Conservation (phyloP, 2,888 invertebrate genomes). For the Cartodere bifasciata region DNA sequence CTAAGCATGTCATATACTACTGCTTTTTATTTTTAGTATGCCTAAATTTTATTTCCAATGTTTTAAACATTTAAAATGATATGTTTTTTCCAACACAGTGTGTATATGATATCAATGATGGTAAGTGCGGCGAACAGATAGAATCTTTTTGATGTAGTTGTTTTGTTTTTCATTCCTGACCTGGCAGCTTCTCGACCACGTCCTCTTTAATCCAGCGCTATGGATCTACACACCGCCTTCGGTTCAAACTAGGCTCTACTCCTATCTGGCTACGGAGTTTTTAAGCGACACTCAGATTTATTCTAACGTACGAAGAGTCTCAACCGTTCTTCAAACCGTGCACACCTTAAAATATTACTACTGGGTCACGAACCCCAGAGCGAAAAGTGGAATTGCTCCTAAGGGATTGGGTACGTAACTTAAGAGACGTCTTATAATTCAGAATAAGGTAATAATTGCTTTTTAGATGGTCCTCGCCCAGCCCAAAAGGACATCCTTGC, state of each 20-base stretch:
- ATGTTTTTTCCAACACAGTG: too few relatives aligned
- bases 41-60: too few relatives aligned
- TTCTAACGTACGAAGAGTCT: constrained; percentile 90
- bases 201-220: constrained; percentile 96
- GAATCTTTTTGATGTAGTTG: constrained; percentile 60
- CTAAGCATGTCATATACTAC: too few relatives aligned
- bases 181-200: constrained; percentile 96
- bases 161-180: constrained; percentile 83
- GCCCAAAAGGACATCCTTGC: constrained; percentile 88
- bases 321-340: constrained; percentile 94
- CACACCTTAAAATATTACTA: constrained; percentile 99
- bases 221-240: constrained; percentile 98
- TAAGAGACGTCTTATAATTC: too few relatives aligned
- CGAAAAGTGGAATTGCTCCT: constrained; percentile 89
- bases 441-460: too few relatives aligned
- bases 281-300: constrained; percentile 95
- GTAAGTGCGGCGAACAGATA: constrained; percentile 42
- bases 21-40: too few relatives aligned
- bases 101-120: too few relatives aligned
- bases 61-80: too few relatives aligned
- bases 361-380: constrained; percentile 93
- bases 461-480: constrained; percentile 84
- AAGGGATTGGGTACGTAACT: constrained; percentile 76
- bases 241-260: constrained; percentile 90
- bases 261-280: constrained; percentile 98